Percentiles rank a stretch among this genome's conserved stretches.
Evolutionary conservation across 2,797 vertebrate species (phyloP).

Genomic region (Austrolebias charrua): DNA sequence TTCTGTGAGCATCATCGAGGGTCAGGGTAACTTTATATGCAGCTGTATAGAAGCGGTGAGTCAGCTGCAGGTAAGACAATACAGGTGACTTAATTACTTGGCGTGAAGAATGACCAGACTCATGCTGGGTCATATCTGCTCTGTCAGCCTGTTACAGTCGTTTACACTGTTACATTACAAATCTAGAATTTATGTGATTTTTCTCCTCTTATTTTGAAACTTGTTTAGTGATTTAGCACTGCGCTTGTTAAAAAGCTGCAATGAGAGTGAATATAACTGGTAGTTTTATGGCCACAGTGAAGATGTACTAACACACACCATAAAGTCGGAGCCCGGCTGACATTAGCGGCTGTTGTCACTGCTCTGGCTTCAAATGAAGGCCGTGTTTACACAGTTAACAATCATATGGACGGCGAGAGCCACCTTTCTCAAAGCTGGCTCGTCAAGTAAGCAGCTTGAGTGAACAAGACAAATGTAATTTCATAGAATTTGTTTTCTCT

Average conservation of each 20-base stretch:
- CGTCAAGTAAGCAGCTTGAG: slow-evolving; percentile 36
- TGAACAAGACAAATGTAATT: slow-evolving; percentile 12
- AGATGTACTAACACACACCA: neutral
- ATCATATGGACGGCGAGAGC: slow-evolving; percentile 35
- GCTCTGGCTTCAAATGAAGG: slow-evolving; percentile 53
- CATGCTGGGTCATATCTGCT: neutral
- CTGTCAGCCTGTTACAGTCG: slow-evolving; percentile 1
- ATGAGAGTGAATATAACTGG: neutral
- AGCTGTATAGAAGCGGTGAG: slow-evolving; percentile 49
- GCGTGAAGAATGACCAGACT: slow-evolving; percentile 31
- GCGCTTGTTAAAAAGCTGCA: neutral
- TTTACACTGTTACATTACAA: slow-evolving; percentile 12
- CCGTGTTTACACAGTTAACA: slow-evolving; percentile 68
- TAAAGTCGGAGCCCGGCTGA: slow-evolving; percentile 25
- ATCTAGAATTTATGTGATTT: neutral
- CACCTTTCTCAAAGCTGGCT: slow-evolving; percentile 36
- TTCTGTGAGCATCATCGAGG: slow-evolving; percentile 8
- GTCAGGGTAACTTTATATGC: slow-evolving; percentile 39
- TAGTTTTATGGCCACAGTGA: neutral
- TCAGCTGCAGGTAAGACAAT: slow-evolving; percentile 70
- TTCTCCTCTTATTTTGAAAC: slow-evolving; percentile 9
- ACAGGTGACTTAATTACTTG: slow-evolving; percentile 64
- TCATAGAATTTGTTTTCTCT: neutral
- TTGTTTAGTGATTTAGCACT: slow-evolving; percentile 8
- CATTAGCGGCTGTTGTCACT: slow-evolving; percentile 57